Evolutionary conservation across 2,113 vertebrate species (phyloP).

Genomic region (Apteryx owenii): DNA sequence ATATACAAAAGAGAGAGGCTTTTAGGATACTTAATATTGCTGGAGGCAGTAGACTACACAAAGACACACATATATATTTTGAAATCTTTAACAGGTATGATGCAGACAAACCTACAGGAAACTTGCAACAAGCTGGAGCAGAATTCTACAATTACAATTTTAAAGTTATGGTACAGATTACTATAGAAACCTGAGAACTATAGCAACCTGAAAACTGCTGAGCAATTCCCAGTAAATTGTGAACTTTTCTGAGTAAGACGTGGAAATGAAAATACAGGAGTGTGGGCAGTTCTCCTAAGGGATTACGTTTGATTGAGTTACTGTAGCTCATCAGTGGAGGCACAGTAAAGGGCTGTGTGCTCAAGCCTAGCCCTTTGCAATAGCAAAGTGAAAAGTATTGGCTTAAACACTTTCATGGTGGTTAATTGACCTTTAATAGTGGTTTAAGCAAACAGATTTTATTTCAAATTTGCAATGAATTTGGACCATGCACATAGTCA

Average conservation of each 20-base stretch:
- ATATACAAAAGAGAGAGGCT: neutral
- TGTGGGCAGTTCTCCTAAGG: neutral
- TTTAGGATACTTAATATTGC: neutral
- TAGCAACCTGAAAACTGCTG: neutral
- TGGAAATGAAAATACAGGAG: neutral
- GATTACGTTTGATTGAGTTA: neutral
- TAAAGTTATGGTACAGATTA: neutral
- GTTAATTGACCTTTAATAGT: constrained; percentile 53
- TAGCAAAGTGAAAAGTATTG: neutral
- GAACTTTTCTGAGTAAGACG: neutral
- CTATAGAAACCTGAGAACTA: neutral
- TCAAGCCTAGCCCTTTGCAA: neutral
- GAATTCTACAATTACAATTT: neutral
- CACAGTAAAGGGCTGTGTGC: neutral
- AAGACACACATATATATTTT: neutral
- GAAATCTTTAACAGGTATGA: neutral
- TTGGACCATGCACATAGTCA: constrained; percentile 12
- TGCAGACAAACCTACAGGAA: neutral
- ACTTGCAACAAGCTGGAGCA: neutral
- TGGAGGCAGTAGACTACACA: neutral
- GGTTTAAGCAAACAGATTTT: constrained; percentile 56
- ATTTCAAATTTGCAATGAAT: constrained; percentile 34
- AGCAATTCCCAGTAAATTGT: neutral
- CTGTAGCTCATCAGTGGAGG: neutral
- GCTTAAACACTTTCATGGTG: neutral